Evolutionary conservation across 1,140 invertebrate species (phyloP).

Genomic region (Orussus abietinus): DNA sequence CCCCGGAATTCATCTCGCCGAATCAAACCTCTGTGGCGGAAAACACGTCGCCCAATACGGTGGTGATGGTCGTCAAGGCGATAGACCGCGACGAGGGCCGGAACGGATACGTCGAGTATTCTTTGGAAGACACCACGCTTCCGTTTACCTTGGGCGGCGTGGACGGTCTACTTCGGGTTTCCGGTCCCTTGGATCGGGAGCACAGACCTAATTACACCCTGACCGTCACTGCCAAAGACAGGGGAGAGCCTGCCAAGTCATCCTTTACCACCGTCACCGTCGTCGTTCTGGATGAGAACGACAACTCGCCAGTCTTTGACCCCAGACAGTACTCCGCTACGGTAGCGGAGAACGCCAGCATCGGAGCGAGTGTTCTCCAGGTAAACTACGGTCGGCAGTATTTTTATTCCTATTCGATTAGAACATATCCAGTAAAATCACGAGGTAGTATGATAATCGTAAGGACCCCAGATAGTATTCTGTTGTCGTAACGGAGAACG

Average conservation of each 20-base stretch:
- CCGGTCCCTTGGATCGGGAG: slow-evolving; percentile 82
- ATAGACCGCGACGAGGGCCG: slow-evolving; percentile 88
- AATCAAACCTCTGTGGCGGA: slow-evolving; percentile 76
- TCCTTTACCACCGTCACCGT: slow-evolving; percentile 70
- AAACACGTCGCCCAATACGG: slow-evolving; percentile 84
- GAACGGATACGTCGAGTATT: slow-evolving; percentile 91
- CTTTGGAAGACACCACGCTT: slow-evolving; percentile 56
- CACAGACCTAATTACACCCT: slow-evolving; percentile 74
- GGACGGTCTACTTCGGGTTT: slow-evolving; percentile 81
- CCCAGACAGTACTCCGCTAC: slow-evolving; percentile 82
- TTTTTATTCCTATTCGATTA: too few relatives aligned
- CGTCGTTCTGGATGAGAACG: slow-evolving; percentile 85
- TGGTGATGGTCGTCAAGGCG: slow-evolving; percentile 87
- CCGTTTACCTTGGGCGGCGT: slow-evolving; percentile 83
- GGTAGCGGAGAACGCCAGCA: slow-evolving; percentile 88
- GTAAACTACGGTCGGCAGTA: too few relatives aligned
- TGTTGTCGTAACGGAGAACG: slow-evolving; percentile 84
- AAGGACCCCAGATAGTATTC: slow-evolving; percentile 84
- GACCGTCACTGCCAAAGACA: slow-evolving; percentile 78
- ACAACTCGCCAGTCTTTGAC: slow-evolving; percentile 89
- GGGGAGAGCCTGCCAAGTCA: slow-evolving; percentile 77
- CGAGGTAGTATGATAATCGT: too few relatives aligned
- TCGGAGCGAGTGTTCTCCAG: slow-evolving; percentile 85
- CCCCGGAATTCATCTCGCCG: slow-evolving; percentile 83
- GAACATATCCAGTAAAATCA: too few relatives aligned